phyloP scores from a whole-genome alignment of 30 jellyfish, hydroid and myxozoan species.

The Catostylus mosaicus region DNA sequence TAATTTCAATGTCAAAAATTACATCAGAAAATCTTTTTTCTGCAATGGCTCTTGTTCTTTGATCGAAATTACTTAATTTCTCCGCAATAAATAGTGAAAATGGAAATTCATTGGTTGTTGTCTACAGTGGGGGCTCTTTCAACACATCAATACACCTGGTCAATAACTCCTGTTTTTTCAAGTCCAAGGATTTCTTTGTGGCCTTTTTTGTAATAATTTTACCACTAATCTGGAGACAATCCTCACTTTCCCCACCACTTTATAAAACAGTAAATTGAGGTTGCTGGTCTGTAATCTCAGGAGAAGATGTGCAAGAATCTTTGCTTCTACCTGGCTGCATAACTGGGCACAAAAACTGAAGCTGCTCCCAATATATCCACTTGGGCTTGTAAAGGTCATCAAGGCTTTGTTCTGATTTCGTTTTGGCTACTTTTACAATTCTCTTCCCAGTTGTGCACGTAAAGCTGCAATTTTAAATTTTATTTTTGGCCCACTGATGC shows the following conservation, averaged over 20 bases:
- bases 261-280: neutral
- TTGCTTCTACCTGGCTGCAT: slow-evolving; percentile 64
- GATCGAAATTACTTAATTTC: too few relatives aligned
- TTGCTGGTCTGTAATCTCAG: neutral
- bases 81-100: too few relatives aligned
- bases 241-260: neutral
- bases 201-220: slow-evolving; percentile 1
- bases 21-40: too few relatives aligned
- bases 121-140: neutral
- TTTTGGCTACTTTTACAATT: slow-evolving; percentile 30
- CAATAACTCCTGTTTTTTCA: neutral
- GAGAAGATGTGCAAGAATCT: too few relatives aligned
- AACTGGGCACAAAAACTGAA: slow-evolving; percentile 57
- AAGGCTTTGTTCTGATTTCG: slow-evolving; percentile 59
- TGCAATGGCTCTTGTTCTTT: too few relatives aligned
- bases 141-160: slow-evolving; percentile 4
- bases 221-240: neutral
- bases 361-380: slow-evolving; percentile 53
- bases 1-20: too few relatives aligned
- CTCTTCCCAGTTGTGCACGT: slow-evolving; percentile 71
- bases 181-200: slow-evolving; percentile 18
- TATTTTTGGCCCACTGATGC: neutral
- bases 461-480: slow-evolving; percentile 21
- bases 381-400: slow-evolving; percentile 46
- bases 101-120: too few relatives aligned